Evolutionary conservation across 2,888 invertebrate genomes (phyloP).

Genomic region (Heliconius aoede): DNA sequence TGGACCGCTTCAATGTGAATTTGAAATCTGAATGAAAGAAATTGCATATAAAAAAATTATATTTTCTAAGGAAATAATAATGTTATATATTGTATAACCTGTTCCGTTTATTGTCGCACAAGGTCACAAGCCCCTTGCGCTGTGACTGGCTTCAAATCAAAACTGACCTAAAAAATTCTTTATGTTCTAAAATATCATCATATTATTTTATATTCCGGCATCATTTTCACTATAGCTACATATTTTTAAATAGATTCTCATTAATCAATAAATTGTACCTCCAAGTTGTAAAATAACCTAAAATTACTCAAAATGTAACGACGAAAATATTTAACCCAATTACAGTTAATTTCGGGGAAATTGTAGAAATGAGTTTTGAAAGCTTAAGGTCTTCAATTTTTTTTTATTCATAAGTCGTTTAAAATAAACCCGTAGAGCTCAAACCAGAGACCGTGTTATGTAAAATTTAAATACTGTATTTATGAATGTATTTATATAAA

Average conservation of each 20-base stretch:
- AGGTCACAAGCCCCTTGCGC: no score
- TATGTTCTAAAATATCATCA: background rate
- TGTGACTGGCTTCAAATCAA: background rate
- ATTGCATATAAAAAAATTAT: no score
- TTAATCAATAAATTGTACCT: slow-evolving; percentile 13
- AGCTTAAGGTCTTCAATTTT: slow-evolving; percentile 17
- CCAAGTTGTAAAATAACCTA: slow-evolving; percentile 13
- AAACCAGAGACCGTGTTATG: background rate
- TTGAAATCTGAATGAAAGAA: no score
- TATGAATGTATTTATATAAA: no score
- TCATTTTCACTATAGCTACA: background rate
- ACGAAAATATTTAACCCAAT: slow-evolving; percentile 26
- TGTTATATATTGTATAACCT: no score
- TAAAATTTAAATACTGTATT: slow-evolving; percentile 10
- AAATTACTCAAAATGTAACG: slow-evolving; percentile 24
- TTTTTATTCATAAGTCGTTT: slow-evolving; percentile 49
- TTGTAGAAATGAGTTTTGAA: slow-evolving; percentile 22
- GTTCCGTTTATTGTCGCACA: no score
- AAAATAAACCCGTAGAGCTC: slow-evolving; percentile 25
- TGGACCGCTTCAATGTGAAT: no score
- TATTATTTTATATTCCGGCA: background rate
- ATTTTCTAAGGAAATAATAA: no score
- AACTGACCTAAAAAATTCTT: background rate
- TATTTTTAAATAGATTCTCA: slow-evolving; percentile 5
- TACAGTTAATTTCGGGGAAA: slow-evolving; percentile 22